phyloP scores from a whole-genome alignment of 2,888 invertebrate species.

The Amblyteles armatorius region DNA sequence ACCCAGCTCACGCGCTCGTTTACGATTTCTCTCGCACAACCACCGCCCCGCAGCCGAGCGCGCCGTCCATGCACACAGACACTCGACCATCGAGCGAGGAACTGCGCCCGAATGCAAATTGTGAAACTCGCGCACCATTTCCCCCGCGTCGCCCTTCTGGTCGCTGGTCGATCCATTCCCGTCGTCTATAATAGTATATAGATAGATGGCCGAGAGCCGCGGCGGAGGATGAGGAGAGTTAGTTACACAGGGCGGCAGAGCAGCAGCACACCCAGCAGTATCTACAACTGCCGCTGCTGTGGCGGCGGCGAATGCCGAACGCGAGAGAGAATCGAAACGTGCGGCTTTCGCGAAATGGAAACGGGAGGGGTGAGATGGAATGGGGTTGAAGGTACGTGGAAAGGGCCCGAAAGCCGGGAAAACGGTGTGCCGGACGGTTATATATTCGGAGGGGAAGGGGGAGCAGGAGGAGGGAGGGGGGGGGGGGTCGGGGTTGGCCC shows the following conservation, averaged over 20 bases:
- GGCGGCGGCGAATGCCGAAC: constrained; percentile 55
- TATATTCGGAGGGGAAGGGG: constrained; percentile 34
- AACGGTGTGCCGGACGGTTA: constrained; percentile 49
- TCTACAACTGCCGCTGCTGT: constrained; percentile 5
- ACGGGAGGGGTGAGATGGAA: not conserved
- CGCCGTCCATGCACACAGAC: not conserved
- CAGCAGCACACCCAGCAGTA: constrained; percentile 23
- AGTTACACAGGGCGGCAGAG: constrained; percentile 12
- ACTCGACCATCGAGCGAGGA: constrained; percentile 29
- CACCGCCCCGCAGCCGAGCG: not conserved
- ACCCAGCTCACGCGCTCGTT: constrained; percentile 47
- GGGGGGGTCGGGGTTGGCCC: constrained; percentile 13
- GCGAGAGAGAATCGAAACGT: constrained; percentile 60
- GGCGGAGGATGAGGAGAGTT: constrained; percentile 7
- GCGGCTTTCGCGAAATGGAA: constrained; percentile 23
- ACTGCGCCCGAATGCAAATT: constrained; percentile 79
- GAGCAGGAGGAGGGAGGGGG: too few relatives aligned
- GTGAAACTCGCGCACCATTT: constrained; percentile 80
- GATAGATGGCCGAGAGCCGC: constrained; percentile 49
- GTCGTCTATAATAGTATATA: constrained; percentile 51
- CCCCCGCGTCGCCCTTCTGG: constrained; percentile 74
- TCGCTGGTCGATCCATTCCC: constrained; percentile 67
- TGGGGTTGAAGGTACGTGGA: not conserved
- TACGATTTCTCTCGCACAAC: constrained; percentile 61
- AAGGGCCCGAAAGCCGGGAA: constrained; percentile 40